These are phyloP conservation scores for Hylia prasina DNA, from an alignment of 2,113 vertebrate species.

Conservation along the genomic window DNA sequence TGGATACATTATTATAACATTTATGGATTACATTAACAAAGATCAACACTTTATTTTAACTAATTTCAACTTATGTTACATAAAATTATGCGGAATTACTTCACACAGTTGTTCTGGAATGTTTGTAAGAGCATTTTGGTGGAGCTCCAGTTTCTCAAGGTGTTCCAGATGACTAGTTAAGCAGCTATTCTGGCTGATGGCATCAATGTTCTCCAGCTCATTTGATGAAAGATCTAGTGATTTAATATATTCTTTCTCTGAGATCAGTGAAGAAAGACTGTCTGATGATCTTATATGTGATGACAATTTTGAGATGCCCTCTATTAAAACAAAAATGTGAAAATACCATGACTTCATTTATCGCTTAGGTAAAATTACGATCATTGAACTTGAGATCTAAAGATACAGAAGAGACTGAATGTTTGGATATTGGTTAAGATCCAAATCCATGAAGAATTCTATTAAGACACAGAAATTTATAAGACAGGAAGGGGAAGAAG, in stretches of 20 bases:
- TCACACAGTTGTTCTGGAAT: slow-evolving; percentile 86
- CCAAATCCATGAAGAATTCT: not conserved
- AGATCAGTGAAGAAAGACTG: slow-evolving; percentile 67
- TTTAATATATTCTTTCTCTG: slow-evolving; percentile 84
- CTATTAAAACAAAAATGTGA: slow-evolving; percentile 52
- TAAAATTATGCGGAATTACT: slow-evolving; percentile 69
- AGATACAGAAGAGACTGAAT: not conserved
- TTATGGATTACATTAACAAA: not conserved
- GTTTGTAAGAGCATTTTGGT: slow-evolving; percentile 82
- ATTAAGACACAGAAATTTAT: not conserved
- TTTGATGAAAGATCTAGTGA: slow-evolving; percentile 93
- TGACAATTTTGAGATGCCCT: slow-evolving; percentile 61
- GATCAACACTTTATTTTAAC: not conserved
- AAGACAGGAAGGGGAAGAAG: not conserved
- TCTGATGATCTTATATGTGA: slow-evolving; percentile 67
- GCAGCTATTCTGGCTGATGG: slow-evolving; percentile 74
- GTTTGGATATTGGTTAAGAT: not conserved
- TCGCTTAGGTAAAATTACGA: not conserved
- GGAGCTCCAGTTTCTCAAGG: slow-evolving; percentile 86
- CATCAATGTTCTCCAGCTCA: slow-evolving; percentile 84
- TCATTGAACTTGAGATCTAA: not conserved
- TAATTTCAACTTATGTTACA: not conserved
- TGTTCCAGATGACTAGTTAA: slow-evolving; percentile 81
- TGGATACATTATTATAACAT: not conserved
- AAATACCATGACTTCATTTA: not conserved